phyloP scores from a whole-genome alignment of 2,797 vertebrate genomes.

The Microctenopoma stevenorrisi region DNA sequence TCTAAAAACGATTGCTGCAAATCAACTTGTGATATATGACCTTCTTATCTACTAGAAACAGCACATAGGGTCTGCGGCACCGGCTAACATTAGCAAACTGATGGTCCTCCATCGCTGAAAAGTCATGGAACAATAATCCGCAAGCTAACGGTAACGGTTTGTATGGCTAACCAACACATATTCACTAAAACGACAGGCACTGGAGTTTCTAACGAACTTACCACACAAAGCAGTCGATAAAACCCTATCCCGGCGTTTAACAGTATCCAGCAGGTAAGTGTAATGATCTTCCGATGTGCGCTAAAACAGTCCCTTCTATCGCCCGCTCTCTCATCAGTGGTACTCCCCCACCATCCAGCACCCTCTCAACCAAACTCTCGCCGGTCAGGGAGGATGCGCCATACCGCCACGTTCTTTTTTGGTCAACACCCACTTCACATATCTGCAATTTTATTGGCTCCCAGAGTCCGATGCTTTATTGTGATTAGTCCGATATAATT shows the following conservation, averaged over 20 bases:
- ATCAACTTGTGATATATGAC: neutral
- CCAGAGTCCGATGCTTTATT: slow-evolving; percentile 2
- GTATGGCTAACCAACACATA: slow-evolving; percentile 59
- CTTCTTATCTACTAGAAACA: neutral
- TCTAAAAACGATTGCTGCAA: neutral
- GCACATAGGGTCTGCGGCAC: slow-evolving; percentile 8
- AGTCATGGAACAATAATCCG: slow-evolving; percentile 82
- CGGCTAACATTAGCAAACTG: slow-evolving; percentile 68
- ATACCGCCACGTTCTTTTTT: slow-evolving; percentile 38
- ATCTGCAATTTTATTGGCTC: slow-evolving; percentile 67
- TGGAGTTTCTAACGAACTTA: slow-evolving; percentile 53
- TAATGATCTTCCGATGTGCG: slow-evolving; percentile 35
- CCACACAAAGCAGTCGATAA: slow-evolving; percentile 62
- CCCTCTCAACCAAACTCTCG: slow-evolving; percentile 83
- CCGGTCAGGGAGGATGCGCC: slow-evolving; percentile 60
- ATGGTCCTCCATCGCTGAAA: slow-evolving; percentile 78
- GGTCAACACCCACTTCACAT: slow-evolving; percentile 62
- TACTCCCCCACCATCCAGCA: slow-evolving; percentile 79
- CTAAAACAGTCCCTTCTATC: slow-evolving; percentile 56
- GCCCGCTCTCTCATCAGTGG: slow-evolving; percentile 81
- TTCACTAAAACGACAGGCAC: slow-evolving; percentile 9
- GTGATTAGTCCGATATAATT: slow-evolving; percentile 71
- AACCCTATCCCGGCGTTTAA: slow-evolving; percentile 24
- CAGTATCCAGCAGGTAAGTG: slow-evolving; percentile 42
- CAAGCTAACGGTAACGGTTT: slow-evolving; percentile 65